Evolutionary conservation across 2,113 vertebrate species (phyloP), one percentile per base, ranked within the genome.

Genomic region (Cinclus mexicanus): DNA sequence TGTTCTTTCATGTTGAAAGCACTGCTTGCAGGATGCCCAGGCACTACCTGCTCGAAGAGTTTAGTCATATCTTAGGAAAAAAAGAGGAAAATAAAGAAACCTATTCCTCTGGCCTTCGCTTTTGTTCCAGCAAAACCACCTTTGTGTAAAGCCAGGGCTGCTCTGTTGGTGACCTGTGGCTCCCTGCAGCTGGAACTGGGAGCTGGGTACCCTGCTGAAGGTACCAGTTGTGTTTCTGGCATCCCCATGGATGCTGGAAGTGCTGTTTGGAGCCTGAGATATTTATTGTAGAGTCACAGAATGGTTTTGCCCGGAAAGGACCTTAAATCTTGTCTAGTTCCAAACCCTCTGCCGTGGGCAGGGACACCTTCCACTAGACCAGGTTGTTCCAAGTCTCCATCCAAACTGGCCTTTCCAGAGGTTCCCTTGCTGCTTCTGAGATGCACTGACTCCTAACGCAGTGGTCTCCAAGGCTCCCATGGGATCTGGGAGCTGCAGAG

Each of bases 1-100:
- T 96, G 65, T 96, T 92, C 92, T 81, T 75, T 64, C 9, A 1
- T 4, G 21, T 55, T 91, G 79, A 90, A 97, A 94, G 89, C 18
- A 0, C n/a, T 37, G 44, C 90, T 76, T 69, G 86, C 70, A 50
- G 64, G 90, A 85, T 83, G 79, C 82, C 52, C 56, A 89, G 60
- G 60, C 60, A 74, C 70, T 85, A 42, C 57, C 52, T 72, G 35
- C 57, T 83, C 5, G 0, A 63, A 56, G 42, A 75, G 77, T 87
- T 76, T 57, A 75, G 83, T 42, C 18, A 29, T 67, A 71, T 57
- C 72, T 84, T 24, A 25, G n/a, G 21, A 25, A 31, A 63, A 49
- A 61, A n/a, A 52, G 6, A 44, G 12, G 19, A 17, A 31, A 57
- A 21, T 37, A 41, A 63, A 18, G 3, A 67, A 47, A 31, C 22